Base-by-base conservation (phyloP, 2,113 vertebrate species). In the Nerophis ophidion region DNA sequence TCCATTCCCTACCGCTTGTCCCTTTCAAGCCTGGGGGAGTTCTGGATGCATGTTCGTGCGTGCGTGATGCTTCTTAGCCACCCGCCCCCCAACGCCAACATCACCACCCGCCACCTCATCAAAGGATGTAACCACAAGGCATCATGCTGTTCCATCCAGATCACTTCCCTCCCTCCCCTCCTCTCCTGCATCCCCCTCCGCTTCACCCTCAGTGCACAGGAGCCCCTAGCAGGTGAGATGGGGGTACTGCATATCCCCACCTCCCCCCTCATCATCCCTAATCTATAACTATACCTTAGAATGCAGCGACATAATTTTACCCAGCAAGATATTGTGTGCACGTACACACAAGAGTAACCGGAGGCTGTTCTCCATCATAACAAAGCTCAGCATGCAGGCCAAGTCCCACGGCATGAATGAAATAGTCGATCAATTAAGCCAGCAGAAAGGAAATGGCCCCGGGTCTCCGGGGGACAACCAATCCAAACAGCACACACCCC, bases 61-160 rank as follows among this genome's bases (percentile, higher is more conserved):
- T 52, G 55, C 52, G 63, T 61, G 63, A 44, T 65, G 63, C 48
- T 44, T 33, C 19, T 44, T 11, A 44, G 40, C 10, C 19, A 48
- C n/a, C 45, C 38, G 5, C 38, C 53, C 14, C 53, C 36, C 19
- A 19, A 5, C 53, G 9, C 48, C 12, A n/a, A 4, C 38, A 6
- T 51, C 12, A 48, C 79, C 79, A 79, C 73, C 70, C 48, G 65
- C 78, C 69, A 65, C 74, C 81, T 81, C 83, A 83, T 88, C 83
- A 88, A 86, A 88, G 76, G 79, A 88, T 85, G 81, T 83, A 84
- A 84, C 82, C 85, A 86, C 83, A 86, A 84, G 79, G 79, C 73
- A 81, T 81, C 80, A 79, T n/a, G 73, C 82, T 82, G 75, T 79
- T 81, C 76, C 63, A 71, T 66, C 78, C 75, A 76, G 68, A 72